Base-by-base conservation (phyloP, 2,113 vertebrate species). In the Trematomus loennbergii region DNA sequence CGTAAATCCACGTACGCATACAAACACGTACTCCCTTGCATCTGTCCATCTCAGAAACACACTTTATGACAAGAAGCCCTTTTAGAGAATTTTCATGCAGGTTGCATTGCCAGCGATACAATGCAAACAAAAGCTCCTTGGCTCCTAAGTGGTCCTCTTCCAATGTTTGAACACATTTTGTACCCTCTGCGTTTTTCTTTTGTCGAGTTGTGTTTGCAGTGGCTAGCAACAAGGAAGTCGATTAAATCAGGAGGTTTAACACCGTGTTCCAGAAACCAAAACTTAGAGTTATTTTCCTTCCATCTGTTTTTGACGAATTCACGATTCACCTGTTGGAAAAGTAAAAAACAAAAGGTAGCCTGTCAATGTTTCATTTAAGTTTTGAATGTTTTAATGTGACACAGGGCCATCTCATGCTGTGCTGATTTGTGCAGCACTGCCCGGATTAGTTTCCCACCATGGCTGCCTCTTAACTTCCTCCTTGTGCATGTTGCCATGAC, bases 401-500 rank as follows among this genome's bases (percentile, higher is more conserved):
- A 66, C 66, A 57, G 57, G 79, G 54, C 45, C 52, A n/a, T 83
- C 46, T 78, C 87, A 78, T 52, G 81, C 85, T 88, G 87, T 60
- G 87, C 45, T 69, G 81, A 81, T 84, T 82, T 79, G 48, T 86
- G 72, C 75, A 66, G 53, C 62, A 12, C 49, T 79, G 53, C 67
- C 59, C 68, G 66, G 75, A 85, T 73, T 60, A 73, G 75, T 87
- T 89, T 93, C 84, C 85, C 83, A 85, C 78, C 67, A 78, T 60
- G 73, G 64, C 65, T 75, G 60, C 63, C 69, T 82, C 82, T 81
- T 88, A 33, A 85, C 86, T 82, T 88, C 82, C 81, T 87, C 59
- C 82, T 78, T 75, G 64, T 86, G 63, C 25, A 63, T 46, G 89
- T 93, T 92, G 77, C 86, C 74, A 89, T 84, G 89, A 78, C 60